phyloP scores from a whole-genome alignment of 2,113 vertebrate genomes.

The Sinocyclocheilus grahami region DNA sequence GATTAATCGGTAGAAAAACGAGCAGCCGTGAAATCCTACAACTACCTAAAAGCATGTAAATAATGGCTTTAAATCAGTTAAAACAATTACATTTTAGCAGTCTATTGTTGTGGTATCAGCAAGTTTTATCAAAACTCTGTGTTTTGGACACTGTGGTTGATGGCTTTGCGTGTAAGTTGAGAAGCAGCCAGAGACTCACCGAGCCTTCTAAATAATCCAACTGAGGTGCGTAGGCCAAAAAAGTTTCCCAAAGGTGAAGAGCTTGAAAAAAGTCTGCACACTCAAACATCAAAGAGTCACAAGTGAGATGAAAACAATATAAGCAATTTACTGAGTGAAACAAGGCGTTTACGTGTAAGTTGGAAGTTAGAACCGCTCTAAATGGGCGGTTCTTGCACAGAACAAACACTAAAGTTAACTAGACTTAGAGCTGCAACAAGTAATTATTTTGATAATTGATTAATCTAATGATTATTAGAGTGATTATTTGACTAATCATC shows the following conservation, averaged over 20 bases:
- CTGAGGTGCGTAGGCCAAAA: too few relatives aligned
- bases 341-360: neutral
- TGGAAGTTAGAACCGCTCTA: neutral
- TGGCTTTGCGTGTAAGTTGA: neutral
- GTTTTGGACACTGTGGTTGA: neutral
- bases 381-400: neutral
- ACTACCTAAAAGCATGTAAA: neutral
- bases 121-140: neutral
- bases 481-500: too few relatives aligned
- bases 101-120: neutral
- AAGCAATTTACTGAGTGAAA: too few relatives aligned
- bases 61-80: neutral
- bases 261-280: too few relatives aligned
- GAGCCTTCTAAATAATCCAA: too few relatives aligned
- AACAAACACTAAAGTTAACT: neutral
- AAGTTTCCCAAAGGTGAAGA: too few relatives aligned
- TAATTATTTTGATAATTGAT: too few relatives aligned
- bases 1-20: neutral
- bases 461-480: too few relatives aligned
- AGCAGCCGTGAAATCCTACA: neutral
- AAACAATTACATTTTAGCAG: neutral
- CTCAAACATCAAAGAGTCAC: too few relatives aligned
- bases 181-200: too few relatives aligned
- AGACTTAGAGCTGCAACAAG: neutral
- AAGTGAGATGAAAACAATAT: too few relatives aligned